Evolutionary conservation across 1,140 invertebrate genomes (phyloP), one percentile per base, ranked within the genome.

Genomic region (Limonius californicus): DNA sequence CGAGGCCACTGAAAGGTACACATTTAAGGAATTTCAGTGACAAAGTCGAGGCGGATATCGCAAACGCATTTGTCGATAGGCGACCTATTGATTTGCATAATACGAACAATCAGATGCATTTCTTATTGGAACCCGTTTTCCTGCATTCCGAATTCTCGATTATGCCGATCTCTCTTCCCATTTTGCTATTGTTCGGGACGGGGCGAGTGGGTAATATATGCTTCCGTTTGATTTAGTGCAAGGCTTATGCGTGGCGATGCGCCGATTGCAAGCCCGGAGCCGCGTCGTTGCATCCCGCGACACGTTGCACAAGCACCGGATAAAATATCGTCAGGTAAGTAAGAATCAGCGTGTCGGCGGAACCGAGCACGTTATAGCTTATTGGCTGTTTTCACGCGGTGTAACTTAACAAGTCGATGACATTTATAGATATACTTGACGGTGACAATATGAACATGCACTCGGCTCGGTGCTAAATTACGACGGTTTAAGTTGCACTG

Each of bases 21-120:
- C n/a, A 27, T 27, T 27, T 27, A 9, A 4, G 23, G 23, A 27
- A 27, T 27, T 27, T 27, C 9, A 27, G 23, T 27, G 9, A 9
- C 23, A n/a, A n/a, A n/a, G n/a, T n/a, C n/a, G n/a, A n/a, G 23
- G 16, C 3, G 12, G 16, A 45, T 15, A 45, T 45, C 42, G 42
- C 42, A 45, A n/a, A 45, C 42, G 42, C 42, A 54, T 58, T 27
- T 45, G 15, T 54, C 43, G 47, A 54, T 54, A 61, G 47, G 47
- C 50, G 20, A 23, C 20, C 16, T 20, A 43, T 55, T 60, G 35
- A 65, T 65, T 61, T 65, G 45, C 63, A 65, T 65, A 65, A 61
- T 65, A 61, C 56, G 59, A 61, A 65, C 59, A 61, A 65, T 65
- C 63, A 57, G 63, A 65, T 65, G 59, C 63, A 65, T 65, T 65